phyloP scores from a whole-genome alignment of 2,797 vertebrate genomes.

The Pampus argenteus region DNA sequence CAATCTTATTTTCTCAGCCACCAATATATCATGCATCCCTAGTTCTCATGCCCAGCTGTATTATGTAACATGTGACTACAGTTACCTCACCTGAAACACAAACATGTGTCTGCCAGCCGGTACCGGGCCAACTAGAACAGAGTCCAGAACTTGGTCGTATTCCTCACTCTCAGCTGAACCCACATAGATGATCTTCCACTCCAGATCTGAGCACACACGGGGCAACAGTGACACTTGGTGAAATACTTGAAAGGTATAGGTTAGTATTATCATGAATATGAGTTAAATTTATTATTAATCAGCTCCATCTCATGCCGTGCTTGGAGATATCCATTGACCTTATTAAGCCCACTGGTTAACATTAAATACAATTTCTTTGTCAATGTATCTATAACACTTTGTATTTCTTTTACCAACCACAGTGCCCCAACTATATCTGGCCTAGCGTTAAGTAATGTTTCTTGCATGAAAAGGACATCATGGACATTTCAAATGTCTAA shows the following conservation, averaged over 20 bases:
- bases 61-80: background rate
- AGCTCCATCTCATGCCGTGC: background rate
- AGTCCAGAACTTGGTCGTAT: conserved; percentile 92
- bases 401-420: too few species aligned
- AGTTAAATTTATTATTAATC: too few species aligned
- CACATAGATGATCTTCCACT: conserved; percentile 96
- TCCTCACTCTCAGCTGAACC: conserved; percentile 94
- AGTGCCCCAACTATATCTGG: too few species aligned
- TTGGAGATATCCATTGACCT: background rate
- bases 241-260: background rate
- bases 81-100: conserved; percentile 88
- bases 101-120: conserved; percentile 94
- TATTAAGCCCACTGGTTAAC: too few species aligned
- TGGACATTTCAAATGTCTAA: too few species aligned
- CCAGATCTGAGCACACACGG: conserved; percentile 83
- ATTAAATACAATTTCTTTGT: too few species aligned
- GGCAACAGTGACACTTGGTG: background rate
- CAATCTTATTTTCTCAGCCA: too few species aligned
- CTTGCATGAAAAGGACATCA: too few species aligned
- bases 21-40: too few species aligned
- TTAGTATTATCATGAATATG: background rate
- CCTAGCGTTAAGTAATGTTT: too few species aligned
- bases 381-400: too few species aligned
- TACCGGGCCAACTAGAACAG: conserved; percentile 92
- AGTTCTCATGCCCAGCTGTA: background rate